Evolutionary conservation across 2,113 vertebrate species (phyloP).

Genomic region (Saguinus midas): DNA sequence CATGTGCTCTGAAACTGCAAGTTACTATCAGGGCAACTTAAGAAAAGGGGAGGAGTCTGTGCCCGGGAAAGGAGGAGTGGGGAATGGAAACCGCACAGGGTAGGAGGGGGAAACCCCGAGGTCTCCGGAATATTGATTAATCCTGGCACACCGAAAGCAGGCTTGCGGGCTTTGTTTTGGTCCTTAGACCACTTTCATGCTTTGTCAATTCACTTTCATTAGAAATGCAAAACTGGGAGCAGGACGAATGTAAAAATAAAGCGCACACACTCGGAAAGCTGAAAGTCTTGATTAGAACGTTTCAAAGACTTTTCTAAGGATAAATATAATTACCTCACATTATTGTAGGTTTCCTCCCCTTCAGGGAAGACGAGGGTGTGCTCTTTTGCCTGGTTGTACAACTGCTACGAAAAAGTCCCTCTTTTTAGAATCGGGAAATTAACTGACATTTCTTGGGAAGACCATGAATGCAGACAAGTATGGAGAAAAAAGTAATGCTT

Average conservation of each 20-base stretch:
- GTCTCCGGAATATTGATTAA: slow-evolving; percentile 83
- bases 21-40: slow-evolving; percentile 80
- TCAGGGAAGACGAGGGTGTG: not conserved
- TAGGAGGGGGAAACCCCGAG: slow-evolving; percentile 32
- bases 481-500: slow-evolving; percentile 36
- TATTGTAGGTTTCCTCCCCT: not conserved
- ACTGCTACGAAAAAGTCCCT: not conserved
- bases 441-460: slow-evolving; percentile 65
- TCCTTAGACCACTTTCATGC: slow-evolving; percentile 81
- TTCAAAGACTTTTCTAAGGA: slow-evolving; percentile 48
- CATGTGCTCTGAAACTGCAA: slow-evolving; percentile 77
- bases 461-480: slow-evolving; percentile 43
- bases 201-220: slow-evolving; percentile 80
- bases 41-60: slow-evolving; percentile 86
- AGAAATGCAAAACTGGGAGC: slow-evolving; percentile 80
- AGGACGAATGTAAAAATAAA: slow-evolving; percentile 52
- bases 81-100: slow-evolving; percentile 14
- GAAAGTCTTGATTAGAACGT: not conserved
- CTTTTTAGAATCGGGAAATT: slow-evolving; percentile 34
- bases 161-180: slow-evolving; percentile 79
- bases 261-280: not conserved
- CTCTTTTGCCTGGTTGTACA: slow-evolving; percentile 34
- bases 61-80: slow-evolving; percentile 53
- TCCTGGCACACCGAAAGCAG: slow-evolving; percentile 65
- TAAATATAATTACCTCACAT: slow-evolving; percentile 39